Conservation (phyloP, 2,797 vertebrate species). For the Etheostoma nigrum region DNA sequence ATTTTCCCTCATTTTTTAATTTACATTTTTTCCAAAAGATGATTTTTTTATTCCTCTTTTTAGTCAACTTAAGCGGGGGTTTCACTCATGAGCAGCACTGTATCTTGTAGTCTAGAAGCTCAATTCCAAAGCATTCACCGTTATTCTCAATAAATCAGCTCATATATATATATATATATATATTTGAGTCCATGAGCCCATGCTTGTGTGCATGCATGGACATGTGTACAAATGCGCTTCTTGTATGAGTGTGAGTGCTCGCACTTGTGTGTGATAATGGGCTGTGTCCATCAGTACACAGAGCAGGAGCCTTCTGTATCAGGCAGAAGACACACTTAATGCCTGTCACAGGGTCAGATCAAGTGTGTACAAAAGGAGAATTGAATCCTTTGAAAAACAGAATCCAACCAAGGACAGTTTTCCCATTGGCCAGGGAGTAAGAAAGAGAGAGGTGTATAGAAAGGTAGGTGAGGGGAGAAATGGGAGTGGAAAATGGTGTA, state of each 20-base stretch:
- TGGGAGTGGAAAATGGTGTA: constrained; percentile 66
- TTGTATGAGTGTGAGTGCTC: constrained; percentile 15
- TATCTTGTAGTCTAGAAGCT: too few species aligned
- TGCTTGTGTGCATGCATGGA: constrained; percentile 26
- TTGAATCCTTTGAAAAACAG: constrained; percentile 86
- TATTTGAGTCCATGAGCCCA: constrained; percentile 13
- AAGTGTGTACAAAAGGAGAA: constrained; percentile 92
- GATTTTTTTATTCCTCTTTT: too few species aligned
- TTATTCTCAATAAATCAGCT: too few species aligned
- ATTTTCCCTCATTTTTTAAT: too few species aligned
- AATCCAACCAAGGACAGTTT: constrained; percentile 84
- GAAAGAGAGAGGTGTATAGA: constrained; percentile 70
- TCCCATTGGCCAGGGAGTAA: constrained; percentile 80
- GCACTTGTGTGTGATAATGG: constrained; percentile 71
- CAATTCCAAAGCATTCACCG: too few species aligned
- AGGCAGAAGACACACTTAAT: constrained; percentile 86
- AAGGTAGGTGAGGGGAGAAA: constrained; percentile 61
- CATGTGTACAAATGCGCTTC: neutral
- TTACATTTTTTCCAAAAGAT: too few species aligned
- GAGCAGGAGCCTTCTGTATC: constrained; percentile 71
- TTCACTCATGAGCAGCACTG: too few species aligned
- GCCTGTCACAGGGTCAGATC: constrained; percentile 89
- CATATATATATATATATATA: neutral
- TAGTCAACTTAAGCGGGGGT: too few species aligned
- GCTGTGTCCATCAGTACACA: constrained; percentile 75